Percentiles rank a stretch among this genome's conserved stretches.
phyloP scores from a whole-genome alignment of 2,888 invertebrate genomes.

The Galerucella calmariensis region DNA sequence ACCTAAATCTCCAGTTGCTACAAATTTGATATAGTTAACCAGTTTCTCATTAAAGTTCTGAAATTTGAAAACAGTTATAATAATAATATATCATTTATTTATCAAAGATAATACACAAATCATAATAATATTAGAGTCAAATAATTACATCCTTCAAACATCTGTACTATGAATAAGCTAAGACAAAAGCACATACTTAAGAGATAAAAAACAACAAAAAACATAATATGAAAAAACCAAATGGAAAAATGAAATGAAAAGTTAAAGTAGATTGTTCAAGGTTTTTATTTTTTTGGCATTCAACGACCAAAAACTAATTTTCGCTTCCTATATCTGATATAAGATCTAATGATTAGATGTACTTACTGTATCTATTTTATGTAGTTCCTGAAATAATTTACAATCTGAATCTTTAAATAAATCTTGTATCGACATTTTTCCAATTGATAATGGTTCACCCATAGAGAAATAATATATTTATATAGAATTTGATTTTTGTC shows the following conservation, averaged over 20 bases:
- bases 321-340: neutral
- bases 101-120: no score
- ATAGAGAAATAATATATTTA: neutral
- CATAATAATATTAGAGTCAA: no score
- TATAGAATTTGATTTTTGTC: no score
- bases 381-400: neutral
- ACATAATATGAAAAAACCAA: no score
- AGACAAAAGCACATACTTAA: no score
- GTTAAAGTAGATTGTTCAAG: no score
- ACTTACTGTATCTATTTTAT: neutral
- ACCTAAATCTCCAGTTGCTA: neutral
- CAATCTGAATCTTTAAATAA: neutral
- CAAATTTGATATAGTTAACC: neutral
- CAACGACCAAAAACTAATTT: neutral
- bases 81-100: no score
- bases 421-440: neutral
- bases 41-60: neutral
- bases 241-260: no score
- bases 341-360: neutral
- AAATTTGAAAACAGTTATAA: neutral
- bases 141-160: no score
- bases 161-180: no score
- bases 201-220: no score
- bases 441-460: neutral
- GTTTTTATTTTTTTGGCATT: neutral